Percentiles rank a stretch among this genome's conserved stretches.
phyloP scores from a whole-genome alignment of 2,113 vertebrate species.

The Hyperopisus bebe region DNA sequence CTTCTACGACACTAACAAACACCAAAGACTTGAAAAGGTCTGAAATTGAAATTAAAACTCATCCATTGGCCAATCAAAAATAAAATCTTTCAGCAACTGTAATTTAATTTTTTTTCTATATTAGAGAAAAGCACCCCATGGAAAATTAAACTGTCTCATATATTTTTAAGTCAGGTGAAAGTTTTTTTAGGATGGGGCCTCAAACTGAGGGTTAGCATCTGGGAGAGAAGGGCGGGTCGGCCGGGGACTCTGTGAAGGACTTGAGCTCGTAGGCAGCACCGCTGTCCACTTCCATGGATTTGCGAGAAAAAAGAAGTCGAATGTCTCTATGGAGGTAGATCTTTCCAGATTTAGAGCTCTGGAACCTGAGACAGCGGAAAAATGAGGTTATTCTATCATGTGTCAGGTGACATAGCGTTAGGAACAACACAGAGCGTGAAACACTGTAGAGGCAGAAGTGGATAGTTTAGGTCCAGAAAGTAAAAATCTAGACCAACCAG shows the following conservation, averaged over 20 bases:
- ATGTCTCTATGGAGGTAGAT: slow-evolving; percentile 99
- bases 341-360: slow-evolving; percentile 99
- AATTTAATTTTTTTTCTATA: neutral
- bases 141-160: neutral
- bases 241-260: slow-evolving; percentile 91
- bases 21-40: slow-evolving; percentile 25
- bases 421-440: neutral
- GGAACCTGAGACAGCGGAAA: slow-evolving; percentile 75
- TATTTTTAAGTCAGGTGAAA: neutral
- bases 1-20: neutral
- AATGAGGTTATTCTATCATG: neutral
- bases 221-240: slow-evolving; percentile 88
- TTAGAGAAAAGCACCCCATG: neutral
- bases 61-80: neutral
- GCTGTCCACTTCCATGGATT: slow-evolving; percentile 99
- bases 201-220: slow-evolving; percentile 69
- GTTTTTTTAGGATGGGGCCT: slow-evolving; percentile 17
- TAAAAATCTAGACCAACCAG: neutral
- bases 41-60: slow-evolving; percentile 23
- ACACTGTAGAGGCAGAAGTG: neutral
- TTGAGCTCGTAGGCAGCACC: slow-evolving; percentile 98
- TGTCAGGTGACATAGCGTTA: neutral
- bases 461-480: neutral
- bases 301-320: slow-evolving; percentile 94
- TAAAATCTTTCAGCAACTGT: neutral